These are phyloP conservation scores for Petaurus breviceps DNA, from an alignment of 2,113 vertebrate genomes.

Conservation along the genomic window DNA sequence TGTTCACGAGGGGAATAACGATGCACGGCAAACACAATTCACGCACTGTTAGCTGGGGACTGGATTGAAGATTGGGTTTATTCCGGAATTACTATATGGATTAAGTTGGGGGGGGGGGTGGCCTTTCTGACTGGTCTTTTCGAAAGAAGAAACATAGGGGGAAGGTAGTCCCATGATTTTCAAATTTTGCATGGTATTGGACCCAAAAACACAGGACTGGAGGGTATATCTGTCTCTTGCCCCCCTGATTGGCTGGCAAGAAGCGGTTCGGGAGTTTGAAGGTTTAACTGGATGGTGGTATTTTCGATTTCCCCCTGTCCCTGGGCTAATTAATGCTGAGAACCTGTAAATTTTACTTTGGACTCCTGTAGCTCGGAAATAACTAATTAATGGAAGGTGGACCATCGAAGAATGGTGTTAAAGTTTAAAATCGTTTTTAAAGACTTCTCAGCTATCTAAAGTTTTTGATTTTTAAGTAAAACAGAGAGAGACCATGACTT, in stretches of 20 bases:
- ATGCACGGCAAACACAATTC: conserved; percentile 23
- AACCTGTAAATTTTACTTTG: conserved; percentile 42
- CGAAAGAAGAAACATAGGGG: not conserved
- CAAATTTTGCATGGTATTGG: conserved; percentile 62
- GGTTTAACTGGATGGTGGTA: conserved; percentile 68
- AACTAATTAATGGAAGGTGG: conserved; percentile 73
- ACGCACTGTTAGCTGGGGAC: not conserved
- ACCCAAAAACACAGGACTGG: conserved; percentile 59
- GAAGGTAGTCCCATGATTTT: conserved; percentile 58
- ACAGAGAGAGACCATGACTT: conserved; percentile 40
- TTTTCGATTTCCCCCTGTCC: conserved; percentile 41
- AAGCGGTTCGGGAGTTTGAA: conserved; percentile 67
- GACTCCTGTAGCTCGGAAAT: conserved; percentile 60
- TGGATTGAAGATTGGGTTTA: not conserved
- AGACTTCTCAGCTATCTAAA: conserved; percentile 43
- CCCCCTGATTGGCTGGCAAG: conserved; percentile 73
- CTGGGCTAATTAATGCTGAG: conserved; percentile 48
- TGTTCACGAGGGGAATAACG: conserved; percentile 58
- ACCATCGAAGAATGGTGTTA: not conserved
- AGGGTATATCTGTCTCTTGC: conserved; percentile 17
- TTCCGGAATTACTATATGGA: not conserved
- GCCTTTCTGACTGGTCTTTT: conserved; percentile 29
- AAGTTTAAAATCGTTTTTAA: conserved; percentile 20
- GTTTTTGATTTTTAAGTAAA: conserved; percentile 58
- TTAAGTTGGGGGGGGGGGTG: conserved; percentile 5